These are phyloP conservation scores for Sympetrum striolatum DNA, from an alignment of 2,888 invertebrate genomes.

Conservation along the genomic window DNA sequence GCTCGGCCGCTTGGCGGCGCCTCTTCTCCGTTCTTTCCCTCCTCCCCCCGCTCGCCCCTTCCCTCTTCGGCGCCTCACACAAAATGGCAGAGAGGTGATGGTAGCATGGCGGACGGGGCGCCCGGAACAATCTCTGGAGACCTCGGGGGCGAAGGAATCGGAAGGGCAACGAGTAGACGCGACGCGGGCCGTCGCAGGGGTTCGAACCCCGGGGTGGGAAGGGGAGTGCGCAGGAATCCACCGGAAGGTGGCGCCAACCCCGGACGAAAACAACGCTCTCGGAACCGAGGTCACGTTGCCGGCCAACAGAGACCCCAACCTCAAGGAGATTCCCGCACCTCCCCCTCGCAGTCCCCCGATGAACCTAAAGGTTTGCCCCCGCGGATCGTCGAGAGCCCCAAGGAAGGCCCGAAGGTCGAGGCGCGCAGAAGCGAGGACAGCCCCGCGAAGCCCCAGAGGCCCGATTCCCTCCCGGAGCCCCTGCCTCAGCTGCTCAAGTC, in stretches of 20 bases:
- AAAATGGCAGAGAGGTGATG: slow-evolving; percentile 45
- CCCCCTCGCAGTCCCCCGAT: slow-evolving; percentile 79
- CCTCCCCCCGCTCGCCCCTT: not conserved
- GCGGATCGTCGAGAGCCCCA: slow-evolving; percentile 7
- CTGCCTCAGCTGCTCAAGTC: slow-evolving; percentile 50
- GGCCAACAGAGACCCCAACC: slow-evolving; percentile 56
- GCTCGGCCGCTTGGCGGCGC: slow-evolving; percentile 21
- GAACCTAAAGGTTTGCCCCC: slow-evolving; percentile 53
- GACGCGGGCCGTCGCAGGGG: slow-evolving; percentile 58
- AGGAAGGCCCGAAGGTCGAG: not conserved
- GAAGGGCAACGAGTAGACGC: slow-evolving; percentile 49
- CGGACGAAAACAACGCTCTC: slow-evolving; percentile 7
- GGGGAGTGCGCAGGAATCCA: slow-evolving; percentile 62
- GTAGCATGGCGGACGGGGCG: slow-evolving; percentile 68
- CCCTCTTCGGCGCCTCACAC: slow-evolving; percentile 25
- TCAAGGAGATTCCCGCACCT: slow-evolving; percentile 68
- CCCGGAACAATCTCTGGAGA: slow-evolving; percentile 65
- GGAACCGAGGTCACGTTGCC: slow-evolving; percentile 35
- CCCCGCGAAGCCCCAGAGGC: not conserved
- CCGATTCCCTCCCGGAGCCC: slow-evolving; percentile 46
- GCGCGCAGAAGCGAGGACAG: not conserved
- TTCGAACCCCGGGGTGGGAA: slow-evolving; percentile 60
- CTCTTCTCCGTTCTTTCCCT: not conserved
- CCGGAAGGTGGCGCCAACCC: slow-evolving; percentile 59
- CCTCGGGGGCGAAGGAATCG: slow-evolving; percentile 32